Conservation (phyloP, 2,113 vertebrate species). For the Glaucomys volans region DNA sequence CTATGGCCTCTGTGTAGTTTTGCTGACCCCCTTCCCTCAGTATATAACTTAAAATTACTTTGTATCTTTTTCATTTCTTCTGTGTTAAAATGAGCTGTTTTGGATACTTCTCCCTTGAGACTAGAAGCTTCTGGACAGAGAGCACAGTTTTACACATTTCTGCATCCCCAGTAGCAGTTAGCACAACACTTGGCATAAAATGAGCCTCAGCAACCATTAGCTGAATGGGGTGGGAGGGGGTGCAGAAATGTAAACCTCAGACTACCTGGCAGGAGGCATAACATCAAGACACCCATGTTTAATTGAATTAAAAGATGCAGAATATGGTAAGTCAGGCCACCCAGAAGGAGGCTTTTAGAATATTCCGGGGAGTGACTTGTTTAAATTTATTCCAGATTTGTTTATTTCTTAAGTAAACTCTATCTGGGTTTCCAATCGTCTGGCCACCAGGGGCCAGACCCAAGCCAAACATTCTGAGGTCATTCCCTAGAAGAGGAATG, state of each 20-base stretch:
- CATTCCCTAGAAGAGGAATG: neutral
- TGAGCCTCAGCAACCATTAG: neutral
- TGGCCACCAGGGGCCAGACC: neutral
- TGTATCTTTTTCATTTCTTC: neutral
- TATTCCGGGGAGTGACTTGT: neutral
- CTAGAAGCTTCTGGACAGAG: neutral
- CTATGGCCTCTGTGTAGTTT: neutral
- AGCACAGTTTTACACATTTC: neutral
- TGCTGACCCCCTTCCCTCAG: neutral
- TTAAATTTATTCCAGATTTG: constrained; percentile 66
- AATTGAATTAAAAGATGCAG: constrained; percentile 11
- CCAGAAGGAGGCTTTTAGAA: constrained; percentile 36
- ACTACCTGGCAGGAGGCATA: neutral
- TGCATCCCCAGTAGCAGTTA: neutral
- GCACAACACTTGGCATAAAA: neutral
- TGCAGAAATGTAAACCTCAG: neutral
- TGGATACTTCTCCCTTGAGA: neutral
- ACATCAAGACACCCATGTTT: neutral
- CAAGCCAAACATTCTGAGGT: constrained; percentile 59
- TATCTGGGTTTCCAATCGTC: neutral
- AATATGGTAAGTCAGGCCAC: neutral
- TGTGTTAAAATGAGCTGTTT: neutral
- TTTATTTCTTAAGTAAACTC: constrained; percentile 70
- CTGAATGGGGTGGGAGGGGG: neutral
- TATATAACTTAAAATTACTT: neutral